Percentiles rank a stretch among this genome's conserved stretches.
phyloP scores from a whole-genome alignment of 2,797 vertebrate species.

The Bovichtus diacanthus region DNA sequence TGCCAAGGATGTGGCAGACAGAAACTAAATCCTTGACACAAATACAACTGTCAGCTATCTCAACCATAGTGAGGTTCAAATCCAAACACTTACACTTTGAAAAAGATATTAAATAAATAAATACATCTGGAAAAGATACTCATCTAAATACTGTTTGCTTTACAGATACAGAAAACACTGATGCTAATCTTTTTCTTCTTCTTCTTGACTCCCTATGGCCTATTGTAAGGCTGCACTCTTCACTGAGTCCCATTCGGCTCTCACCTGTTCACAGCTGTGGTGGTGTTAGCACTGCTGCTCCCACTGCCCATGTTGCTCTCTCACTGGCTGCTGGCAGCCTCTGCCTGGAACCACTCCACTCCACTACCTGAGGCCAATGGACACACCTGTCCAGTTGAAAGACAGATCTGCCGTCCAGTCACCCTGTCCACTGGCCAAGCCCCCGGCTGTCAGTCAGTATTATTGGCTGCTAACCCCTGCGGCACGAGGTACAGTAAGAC shows the following conservation, averaged over 20 bases:
- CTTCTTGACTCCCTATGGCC: background rate
- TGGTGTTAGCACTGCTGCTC: slow-evolving; percentile 70
- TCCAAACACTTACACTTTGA: background rate
- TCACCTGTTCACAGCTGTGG: slow-evolving; percentile 72
- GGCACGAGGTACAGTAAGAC: slow-evolving; percentile 53
- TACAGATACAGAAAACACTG: background rate
- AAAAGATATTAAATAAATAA: background rate
- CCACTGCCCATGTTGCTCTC: slow-evolving; percentile 79
- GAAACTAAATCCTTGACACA: slow-evolving; percentile 23
- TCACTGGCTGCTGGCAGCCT: slow-evolving; percentile 47
- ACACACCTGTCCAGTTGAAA: slow-evolving; percentile 70
- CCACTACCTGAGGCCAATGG: slow-evolving; percentile 36
- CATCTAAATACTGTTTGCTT: background rate
- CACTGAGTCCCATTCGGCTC: slow-evolving; percentile 34
- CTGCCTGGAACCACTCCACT: slow-evolving; percentile 46
- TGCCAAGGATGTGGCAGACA: slow-evolving; percentile 3
- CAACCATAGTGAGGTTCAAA: background rate
- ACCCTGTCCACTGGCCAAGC: slow-evolving; percentile 29
- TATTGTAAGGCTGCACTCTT: background rate
- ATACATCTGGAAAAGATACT: background rate
- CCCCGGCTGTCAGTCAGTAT: slow-evolving; percentile 72
- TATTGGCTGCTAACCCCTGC: slow-evolving; percentile 57
- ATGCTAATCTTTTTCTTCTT: background rate
- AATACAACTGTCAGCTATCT: background rate
- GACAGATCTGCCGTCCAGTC: slow-evolving; percentile 61